Evolutionary conservation across 2,113 vertebrate species (phyloP).

Genomic region (Oreochromis spilurus): DNA sequence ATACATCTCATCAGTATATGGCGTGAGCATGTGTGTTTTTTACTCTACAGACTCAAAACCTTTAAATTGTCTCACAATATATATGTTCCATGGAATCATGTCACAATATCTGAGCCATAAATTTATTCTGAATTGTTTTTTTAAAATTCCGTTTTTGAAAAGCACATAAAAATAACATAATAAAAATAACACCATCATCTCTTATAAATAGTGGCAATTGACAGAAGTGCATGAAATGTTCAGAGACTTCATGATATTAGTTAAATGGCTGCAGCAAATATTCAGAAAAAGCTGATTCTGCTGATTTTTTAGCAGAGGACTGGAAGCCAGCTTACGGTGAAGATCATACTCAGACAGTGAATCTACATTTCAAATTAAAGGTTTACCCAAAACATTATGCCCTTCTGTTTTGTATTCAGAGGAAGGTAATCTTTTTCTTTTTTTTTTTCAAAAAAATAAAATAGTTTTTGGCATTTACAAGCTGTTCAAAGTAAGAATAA

Average conservation of each 20-base stretch:
- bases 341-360: background rate
- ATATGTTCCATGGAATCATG: background rate
- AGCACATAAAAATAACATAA: background rate
- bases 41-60: background rate
- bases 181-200: background rate
- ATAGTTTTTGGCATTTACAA: background rate
- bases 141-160: background rate
- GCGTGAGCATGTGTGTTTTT: background rate
- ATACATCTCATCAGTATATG: fast-evolving
- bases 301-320: background rate
- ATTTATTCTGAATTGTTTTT: background rate
- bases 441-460: too few species aligned
- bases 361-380: background rate
- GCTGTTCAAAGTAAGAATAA: background rate
- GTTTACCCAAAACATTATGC: background rate
- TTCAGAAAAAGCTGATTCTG: background rate
- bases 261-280: background rate
- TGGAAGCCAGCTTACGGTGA: background rate
- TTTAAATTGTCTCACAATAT: background rate
- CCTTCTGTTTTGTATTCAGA: background rate
- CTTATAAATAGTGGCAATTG: background rate
- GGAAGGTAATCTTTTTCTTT: background rate
- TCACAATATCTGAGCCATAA: background rate
- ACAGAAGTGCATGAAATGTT: background rate
- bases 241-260: background rate